Base-by-base conservation (phyloP, 2,888 invertebrate species). In the Sepiola atlantica region DNA sequence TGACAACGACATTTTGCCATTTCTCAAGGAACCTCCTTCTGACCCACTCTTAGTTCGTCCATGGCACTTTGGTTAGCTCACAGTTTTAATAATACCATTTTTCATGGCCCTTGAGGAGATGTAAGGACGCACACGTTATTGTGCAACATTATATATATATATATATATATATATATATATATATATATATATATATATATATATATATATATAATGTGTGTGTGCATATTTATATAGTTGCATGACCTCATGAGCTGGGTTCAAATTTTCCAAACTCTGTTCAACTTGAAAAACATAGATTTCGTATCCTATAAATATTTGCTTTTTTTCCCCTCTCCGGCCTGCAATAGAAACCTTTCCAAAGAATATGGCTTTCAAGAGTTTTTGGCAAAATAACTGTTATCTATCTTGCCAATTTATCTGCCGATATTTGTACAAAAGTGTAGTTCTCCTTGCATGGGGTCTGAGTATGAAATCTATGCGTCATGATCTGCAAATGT, bases 281-380 rank as follows among this genome's bases (percentile, higher is more conserved):
- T 77, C 77, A 77, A n/a, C 77, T 32, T n/a, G 77, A 77, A 77
- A 77, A 77, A 77, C 77, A 77, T 32, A 77, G 32, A 77, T 32
- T 77, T 77, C n/a, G n/a, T n/a, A 77, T 32, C n/a, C n/a, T n/a
- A n/a, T 77, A n/a, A n/a, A 77, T 77, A 77, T 77, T 77, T 77
- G 77, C 77, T 77, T n/a, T 77, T n/a, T n/a, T 77, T 77, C n/a
- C 12, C 4, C 77, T 32, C n/a, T 77, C 16, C 16, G 77, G 32
- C n/a, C n/a, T 77, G 77, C 16, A 77, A 77, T 21, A 18, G 77
- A 77, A 77, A 77, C 32, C 77, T 77, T 77, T 77, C 77, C 77
- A 77, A 77, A 77, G 77, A 77, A 77, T 77, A 77, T 32, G 77
- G 77, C 77, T 77, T n/a, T 77, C 77, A 77, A 77, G 77, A 77